Base-by-base conservation (phyloP, 2,113 vertebrate genomes). In the Hippocampus guttulatus region DNA sequence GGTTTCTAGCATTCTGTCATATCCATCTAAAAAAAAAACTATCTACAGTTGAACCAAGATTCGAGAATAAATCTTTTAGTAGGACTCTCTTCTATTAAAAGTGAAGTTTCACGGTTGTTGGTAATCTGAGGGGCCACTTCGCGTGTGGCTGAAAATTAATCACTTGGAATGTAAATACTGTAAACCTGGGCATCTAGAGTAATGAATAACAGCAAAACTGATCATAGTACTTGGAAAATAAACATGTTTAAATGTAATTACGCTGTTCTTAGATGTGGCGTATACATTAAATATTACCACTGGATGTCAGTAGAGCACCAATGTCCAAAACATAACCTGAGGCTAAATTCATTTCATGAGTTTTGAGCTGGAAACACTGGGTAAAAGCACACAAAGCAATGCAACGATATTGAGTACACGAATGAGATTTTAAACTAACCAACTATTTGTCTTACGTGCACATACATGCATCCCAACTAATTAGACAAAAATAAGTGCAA, bases 281-380 rank as follows among this genome's bases (percentile, higher is more conserved):
- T 41, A 15, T 54, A 40, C n/a, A 67, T 38, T 64, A 43, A 30
- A 41, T 27, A 4, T 67, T 27, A 66, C 84, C 85, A 90, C 89
- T 84, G 78, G 91, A 83, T 87, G 89, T 87, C 89, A 86, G 52
- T 76, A 88, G 68, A 76, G 81, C 33, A 75, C 73, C 78, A 33
- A 67, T 66, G 9, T 64, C 23, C 33, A 70, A 41, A 15, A 33
- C 3, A 3, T 0, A 71, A 49, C 1, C 0, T 0, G 1, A 4
- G 5, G 3, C n/a, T 64, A 58, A 57, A 55, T 40, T 33, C 6
- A 0, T 9, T 15, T 45, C 21, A 21, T 33, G 3, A 54, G 49
- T 30, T 67, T n/a, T 55, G 52, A 38, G 33, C 43, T 15, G 43
- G 43, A 45, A 45, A 45, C 0, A 45, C 10, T 4, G 12, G 0